Conservation (phyloP, 2,113 vertebrate genomes). For the Chroicocephalus ridibundus region DNA sequence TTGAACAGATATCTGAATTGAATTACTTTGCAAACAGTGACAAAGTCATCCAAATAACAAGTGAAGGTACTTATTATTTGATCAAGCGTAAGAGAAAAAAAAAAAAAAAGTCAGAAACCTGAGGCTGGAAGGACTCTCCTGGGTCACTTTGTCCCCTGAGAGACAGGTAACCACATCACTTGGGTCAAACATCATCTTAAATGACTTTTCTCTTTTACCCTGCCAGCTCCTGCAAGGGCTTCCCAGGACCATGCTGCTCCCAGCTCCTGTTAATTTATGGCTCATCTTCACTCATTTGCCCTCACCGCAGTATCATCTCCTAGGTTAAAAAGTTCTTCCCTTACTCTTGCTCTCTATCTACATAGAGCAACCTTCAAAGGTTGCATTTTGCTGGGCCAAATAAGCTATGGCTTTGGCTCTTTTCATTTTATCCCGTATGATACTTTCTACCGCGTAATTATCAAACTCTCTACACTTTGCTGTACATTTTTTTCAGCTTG, state of each 20-base stretch:
- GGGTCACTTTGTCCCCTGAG: neutral
- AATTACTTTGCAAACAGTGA: slow-evolving; percentile 25
- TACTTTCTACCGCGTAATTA: neutral
- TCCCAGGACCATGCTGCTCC: neutral
- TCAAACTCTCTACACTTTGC: neutral
- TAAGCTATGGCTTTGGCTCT: neutral
- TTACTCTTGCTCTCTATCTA: neutral
- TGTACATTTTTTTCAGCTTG: neutral
- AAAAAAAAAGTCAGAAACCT: neutral
- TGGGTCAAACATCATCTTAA: neutral
- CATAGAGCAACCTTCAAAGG: neutral
- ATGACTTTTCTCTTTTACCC: neutral
- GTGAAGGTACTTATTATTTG: neutral
- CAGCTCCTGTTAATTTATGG: neutral
- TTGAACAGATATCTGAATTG: neutral
- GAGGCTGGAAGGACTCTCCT: neutral
- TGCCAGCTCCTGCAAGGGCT: neutral
- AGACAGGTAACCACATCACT: neutral
- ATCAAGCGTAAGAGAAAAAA: neutral
- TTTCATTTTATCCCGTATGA: neutral
- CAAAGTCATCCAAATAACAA: slow-evolving; percentile 10
- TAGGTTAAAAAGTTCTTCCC: neutral
- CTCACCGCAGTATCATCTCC: neutral
- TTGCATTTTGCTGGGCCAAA: neutral
- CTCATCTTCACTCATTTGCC: neutral